Base-by-base conservation (phyloP, 2,113 vertebrate genomes). In the Anolis carolinensis region DNA sequence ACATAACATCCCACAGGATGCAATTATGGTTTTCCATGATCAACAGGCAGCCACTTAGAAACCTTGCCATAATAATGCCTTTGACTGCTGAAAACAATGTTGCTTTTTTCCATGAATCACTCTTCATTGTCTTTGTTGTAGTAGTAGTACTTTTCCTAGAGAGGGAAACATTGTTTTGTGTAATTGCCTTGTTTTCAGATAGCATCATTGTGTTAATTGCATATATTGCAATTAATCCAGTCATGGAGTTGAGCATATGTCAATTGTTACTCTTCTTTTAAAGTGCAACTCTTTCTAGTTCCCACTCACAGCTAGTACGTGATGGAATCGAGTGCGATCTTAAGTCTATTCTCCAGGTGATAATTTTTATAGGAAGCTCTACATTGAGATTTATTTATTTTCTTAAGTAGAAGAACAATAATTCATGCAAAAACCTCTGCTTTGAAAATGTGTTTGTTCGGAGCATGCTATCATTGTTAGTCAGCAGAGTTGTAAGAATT, bases 161-260 rank as follows among this genome's bases (percentile, higher is more conserved):
- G 30, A 89, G 63, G 34, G 82, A 81, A 55, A 23, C 86, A 80
- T 80, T 85, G 85, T 84, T 14, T 9, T 81, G 39, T 79, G 39
- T 83, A 72, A 67, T 87, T 89, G 90, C 44, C 48, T 63, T 71
- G 59, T 72, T 93, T 93, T 91, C 34, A 86, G 87, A 74, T 87
- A 78, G 8, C 0, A 1, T 1, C 80, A 65, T 88, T 52, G 34
- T 52, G 20, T 71, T 68, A 34, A 50, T 71, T 71, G 65, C 23
- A 39, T 52, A 50, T 32, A 14, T 63, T 63, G 14, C 30, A 44
- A 14, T 80, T 91, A 79, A 81, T 93, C 39, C 21, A 72, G 39
- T 88, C 20, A 81, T 73, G 7, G 18, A 86, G 90, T 79, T 36
- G 89, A 90, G 89, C 65, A 9, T 0, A 10, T 72, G 65, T 70